Evolutionary conservation across 2,888 invertebrate species (phyloP).

Genomic region (Amiota minor): DNA sequence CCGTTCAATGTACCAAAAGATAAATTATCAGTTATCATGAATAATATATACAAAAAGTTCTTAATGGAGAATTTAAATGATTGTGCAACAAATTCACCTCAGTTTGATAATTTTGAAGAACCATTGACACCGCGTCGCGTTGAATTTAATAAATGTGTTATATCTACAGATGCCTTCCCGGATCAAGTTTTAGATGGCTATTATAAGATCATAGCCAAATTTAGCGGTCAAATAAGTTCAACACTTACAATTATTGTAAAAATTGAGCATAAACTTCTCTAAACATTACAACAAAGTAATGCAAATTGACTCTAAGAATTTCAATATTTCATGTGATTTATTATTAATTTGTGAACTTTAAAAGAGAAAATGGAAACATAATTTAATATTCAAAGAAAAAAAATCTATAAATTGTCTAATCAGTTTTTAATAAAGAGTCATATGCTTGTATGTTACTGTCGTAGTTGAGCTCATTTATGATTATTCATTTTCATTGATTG

Average conservation of each 20-base stretch:
- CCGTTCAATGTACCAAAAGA: constrained; percentile 9
- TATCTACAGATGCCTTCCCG: constrained; percentile 11
- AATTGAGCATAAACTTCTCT: constrained; percentile 1
- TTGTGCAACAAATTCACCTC: not conserved
- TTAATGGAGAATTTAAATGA: not conserved
- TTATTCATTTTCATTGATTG: too few species aligned
- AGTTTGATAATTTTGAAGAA: not conserved
- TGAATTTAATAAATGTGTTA: constrained; percentile 9
- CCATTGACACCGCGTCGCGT: constrained; percentile 1
- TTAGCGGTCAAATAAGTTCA: constrained; percentile 1
- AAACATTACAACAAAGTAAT: not conserved
- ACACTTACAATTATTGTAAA: not conserved
- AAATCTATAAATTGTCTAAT: too few species aligned
- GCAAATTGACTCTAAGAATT: too few species aligned
- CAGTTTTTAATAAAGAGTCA: too few species aligned
- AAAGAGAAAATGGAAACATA: too few species aligned
- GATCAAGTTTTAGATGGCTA: constrained; percentile 3
- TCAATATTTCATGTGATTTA: not conserved
- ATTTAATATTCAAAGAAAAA: too few species aligned
- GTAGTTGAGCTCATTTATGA: too few species aligned
- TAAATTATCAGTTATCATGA: constrained; percentile 4
- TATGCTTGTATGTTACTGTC: too few species aligned
- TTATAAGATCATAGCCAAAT: constrained; percentile 7
- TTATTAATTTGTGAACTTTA: too few species aligned
- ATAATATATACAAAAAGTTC: constrained; percentile 10